phyloP scores from a whole-genome alignment of 92 coral and sea anemone species.

The Paramuricea clavata region DNA sequence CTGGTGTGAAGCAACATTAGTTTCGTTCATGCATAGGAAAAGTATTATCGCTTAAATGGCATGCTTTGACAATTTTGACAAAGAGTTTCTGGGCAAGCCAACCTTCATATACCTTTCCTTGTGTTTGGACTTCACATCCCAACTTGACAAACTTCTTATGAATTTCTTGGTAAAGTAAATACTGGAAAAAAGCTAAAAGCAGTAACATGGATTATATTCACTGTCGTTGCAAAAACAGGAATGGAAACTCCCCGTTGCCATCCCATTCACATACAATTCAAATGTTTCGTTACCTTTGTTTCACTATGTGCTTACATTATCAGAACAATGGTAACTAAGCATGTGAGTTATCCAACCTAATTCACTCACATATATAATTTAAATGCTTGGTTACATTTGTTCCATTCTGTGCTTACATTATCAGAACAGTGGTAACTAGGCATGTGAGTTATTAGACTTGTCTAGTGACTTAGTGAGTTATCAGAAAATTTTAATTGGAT shows the following conservation, averaged over 20 bases:
- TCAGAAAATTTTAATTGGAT: background rate
- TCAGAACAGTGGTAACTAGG: background rate
- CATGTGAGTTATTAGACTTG: too few species aligned
- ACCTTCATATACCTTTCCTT: slow-evolving; percentile 52
- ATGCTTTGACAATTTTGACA: too few species aligned
- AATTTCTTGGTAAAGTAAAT: slow-evolving; percentile 35
- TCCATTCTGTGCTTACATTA: background rate
- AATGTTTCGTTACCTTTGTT: too few species aligned
- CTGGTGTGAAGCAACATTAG: too few species aligned
- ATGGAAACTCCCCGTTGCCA: too few species aligned
- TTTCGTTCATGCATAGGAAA: too few species aligned
- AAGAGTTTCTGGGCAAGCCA: too few species aligned
- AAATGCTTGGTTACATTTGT: background rate
- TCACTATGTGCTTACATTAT: background rate
- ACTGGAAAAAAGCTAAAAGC: slow-evolving; percentile 39
- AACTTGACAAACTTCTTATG: slow-evolving; percentile 30
- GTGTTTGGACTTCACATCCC: slow-evolving; percentile 23
- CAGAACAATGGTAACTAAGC: background rate
- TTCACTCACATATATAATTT: too few species aligned
- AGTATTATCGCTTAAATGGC: too few species aligned
- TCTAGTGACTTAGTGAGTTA: background rate
- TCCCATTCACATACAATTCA: too few species aligned
- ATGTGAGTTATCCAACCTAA: background rate
- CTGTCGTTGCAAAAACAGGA: too few species aligned
- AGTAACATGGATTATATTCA: too few species aligned